Evolutionary conservation across 1,140 invertebrate species (phyloP), one percentile per base, ranked within the genome.

Genomic region (Trinorchestia longiramus): DNA sequence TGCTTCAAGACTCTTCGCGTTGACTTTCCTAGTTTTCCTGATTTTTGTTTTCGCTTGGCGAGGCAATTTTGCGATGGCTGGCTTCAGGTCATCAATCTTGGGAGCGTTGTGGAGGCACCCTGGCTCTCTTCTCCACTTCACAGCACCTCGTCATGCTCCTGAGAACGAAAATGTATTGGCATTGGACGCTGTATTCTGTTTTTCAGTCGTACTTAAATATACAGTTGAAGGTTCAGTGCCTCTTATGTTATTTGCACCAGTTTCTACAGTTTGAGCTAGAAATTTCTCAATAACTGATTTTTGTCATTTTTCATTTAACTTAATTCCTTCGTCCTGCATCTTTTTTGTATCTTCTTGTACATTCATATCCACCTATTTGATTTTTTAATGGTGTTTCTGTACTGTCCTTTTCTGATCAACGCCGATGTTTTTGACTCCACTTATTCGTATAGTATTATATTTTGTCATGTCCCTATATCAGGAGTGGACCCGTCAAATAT

Each of bases 1-100:
- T 77, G 36, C 62, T 77, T 36, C 62, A 36, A 77, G 62, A 77
- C 62, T 23, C 62, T 77, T 43, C 28, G 0, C 88, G 41, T 41
- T 42, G 88, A 90, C 43, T 90, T 43, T 42, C 88, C 42, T 90
- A 41, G 88, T 43, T 43, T 90, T 41, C 43, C 6, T 94, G 3
- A 43, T 94, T 45, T 94, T 45, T 42, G 92, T 44, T n/a, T 94
- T 94, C 6, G 92, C 43, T 91, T 36, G 92, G 40, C 11, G 43
- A 94, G n/a, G 92, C 92, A 94, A 94, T 94, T 94, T 94, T 94
- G 43, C 92, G 92, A 94, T 94, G 44, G 92, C 40, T 47, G 92
- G 41, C 88, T 42, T 43, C 92, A 94, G 92, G 43, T 94, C 92
- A 94, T 94, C 44, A n/a, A 94, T 94, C 92, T 94, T 94, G 92